Conservation (phyloP, 2,888 invertebrate genomes). For the Pollenia amentaria region DNA sequence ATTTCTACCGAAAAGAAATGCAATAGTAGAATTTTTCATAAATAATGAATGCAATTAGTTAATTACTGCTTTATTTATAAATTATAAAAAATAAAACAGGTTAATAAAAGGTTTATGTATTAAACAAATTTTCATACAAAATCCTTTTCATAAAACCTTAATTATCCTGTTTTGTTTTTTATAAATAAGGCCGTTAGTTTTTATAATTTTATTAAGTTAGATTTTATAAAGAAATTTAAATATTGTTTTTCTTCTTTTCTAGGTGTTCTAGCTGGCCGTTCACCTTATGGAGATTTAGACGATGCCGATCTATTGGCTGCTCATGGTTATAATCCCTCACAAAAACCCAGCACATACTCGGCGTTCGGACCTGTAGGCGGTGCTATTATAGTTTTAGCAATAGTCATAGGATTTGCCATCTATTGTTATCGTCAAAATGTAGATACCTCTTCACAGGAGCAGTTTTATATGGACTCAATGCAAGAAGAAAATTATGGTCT, state of each 20-base stretch:
- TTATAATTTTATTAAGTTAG: too few relatives aligned
- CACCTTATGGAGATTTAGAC: slow-evolving; percentile 88
- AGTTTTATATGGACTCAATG: slow-evolving; percentile 85
- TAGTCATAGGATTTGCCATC: slow-evolving; percentile 92
- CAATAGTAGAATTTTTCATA: too few relatives aligned
- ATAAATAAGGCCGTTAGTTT: too few relatives aligned
- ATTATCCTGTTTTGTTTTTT: too few relatives aligned
- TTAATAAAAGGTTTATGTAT: too few relatives aligned
- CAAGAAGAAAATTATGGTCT: slow-evolving; percentile 86
- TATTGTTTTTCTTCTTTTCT: not conserved
- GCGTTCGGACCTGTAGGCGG: slow-evolving; percentile 95
- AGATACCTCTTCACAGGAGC: slow-evolving; percentile 83
- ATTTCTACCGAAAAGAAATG: too few relatives aligned
- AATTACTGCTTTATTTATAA: too few relatives aligned
- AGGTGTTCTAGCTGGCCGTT: slow-evolving; percentile 90
- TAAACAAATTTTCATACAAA: too few relatives aligned
- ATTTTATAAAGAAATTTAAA: too few relatives aligned
- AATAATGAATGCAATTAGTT: too few relatives aligned
- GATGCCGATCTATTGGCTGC: slow-evolving; percentile 81
- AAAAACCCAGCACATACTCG: slow-evolving; percentile 86
- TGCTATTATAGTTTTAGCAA: slow-evolving; percentile 92
- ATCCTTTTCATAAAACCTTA: too few relatives aligned
- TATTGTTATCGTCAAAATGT: slow-evolving; percentile 92
- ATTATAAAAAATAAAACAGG: too few relatives aligned
- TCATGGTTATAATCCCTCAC: slow-evolving; percentile 82